Percentiles rank a stretch among this genome's conserved stretches.
phyloP scores from a whole-genome alignment of 2,113 vertebrate species.

The Paradoxurus hermaphroditus region DNA sequence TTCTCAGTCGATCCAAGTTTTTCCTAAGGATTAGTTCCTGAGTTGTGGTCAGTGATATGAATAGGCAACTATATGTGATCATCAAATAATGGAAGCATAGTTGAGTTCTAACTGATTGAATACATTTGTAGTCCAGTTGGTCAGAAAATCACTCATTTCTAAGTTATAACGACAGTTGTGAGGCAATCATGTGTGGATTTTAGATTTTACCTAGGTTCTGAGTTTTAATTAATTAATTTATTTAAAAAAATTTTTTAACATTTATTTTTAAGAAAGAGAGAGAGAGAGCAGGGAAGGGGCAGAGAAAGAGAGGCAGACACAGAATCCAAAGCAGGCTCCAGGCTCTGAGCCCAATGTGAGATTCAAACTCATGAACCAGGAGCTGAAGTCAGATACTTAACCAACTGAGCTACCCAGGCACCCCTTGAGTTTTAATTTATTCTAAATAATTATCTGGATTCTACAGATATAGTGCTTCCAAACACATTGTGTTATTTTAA shows the following conservation, averaged over 20 bases:
- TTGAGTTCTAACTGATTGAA: neutral
- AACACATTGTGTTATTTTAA: neutral
- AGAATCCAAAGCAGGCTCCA: no score
- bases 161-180: neutral
- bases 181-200: neutral
- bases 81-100: no score
- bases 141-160: neutral
- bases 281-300: no score
- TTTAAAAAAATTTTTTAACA: no score
- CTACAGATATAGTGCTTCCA: neutral
- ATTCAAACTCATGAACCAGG: no score
- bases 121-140: neutral
- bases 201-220: neutral
- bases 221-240: slow-evolving; percentile 32
- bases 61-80: neutral
- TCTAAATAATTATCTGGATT: slow-evolving; percentile 12
- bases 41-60: neutral
- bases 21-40: neutral
- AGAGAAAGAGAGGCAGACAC: no score
- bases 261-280: no score
- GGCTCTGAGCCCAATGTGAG: no score
- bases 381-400: no score
- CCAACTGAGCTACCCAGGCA: no score
- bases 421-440: slow-evolving; percentile 32
- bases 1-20: neutral